These are phyloP conservation scores for Periplaneta americana DNA, from an alignment of 1,140 invertebrate genomes.

Conservation along the genomic window DNA sequence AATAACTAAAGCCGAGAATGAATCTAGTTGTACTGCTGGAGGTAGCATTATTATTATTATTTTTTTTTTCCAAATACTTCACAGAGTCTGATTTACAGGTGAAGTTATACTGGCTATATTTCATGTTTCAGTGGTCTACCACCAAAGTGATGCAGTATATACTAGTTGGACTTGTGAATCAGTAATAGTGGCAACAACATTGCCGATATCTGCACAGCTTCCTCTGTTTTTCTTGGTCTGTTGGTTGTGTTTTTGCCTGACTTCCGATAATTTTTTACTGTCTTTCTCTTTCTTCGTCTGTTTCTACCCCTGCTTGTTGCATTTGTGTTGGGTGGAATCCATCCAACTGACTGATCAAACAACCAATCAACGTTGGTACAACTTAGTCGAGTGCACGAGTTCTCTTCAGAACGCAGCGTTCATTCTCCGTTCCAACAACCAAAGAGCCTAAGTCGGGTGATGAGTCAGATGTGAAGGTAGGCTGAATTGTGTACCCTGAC, in stretches of 20 bases:
- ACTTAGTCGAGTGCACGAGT: slow-evolving; percentile 51
- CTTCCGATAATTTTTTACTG: slow-evolving; percentile 7
- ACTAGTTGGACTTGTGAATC: background rate
- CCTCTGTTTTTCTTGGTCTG: background rate
- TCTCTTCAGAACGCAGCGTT: slow-evolving; percentile 86
- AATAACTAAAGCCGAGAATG: background rate
- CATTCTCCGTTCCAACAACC: slow-evolving; percentile 80
- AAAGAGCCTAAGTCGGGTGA: slow-evolving; percentile 30
- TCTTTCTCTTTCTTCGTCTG: background rate
- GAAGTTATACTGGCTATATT: background rate
- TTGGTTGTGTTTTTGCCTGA: slow-evolving; percentile 2
- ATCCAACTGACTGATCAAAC: background rate
- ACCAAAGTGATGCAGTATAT: background rate
- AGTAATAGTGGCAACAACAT: background rate
- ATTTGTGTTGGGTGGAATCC: background rate
- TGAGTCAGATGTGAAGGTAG: slow-evolving; percentile 32
- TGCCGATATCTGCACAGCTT: background rate
- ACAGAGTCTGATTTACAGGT: background rate
- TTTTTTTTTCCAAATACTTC: background rate
- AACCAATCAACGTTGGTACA: slow-evolving; percentile 14
- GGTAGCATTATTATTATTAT: no score
- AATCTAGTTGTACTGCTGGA: background rate
- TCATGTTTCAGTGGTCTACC: background rate
- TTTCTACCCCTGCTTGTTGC: slow-evolving; percentile 8
- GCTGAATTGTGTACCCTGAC: background rate